Evolutionary conservation across 1,140 invertebrate species (phyloP).

Genomic region (Rhyacophila brunnea): DNA sequence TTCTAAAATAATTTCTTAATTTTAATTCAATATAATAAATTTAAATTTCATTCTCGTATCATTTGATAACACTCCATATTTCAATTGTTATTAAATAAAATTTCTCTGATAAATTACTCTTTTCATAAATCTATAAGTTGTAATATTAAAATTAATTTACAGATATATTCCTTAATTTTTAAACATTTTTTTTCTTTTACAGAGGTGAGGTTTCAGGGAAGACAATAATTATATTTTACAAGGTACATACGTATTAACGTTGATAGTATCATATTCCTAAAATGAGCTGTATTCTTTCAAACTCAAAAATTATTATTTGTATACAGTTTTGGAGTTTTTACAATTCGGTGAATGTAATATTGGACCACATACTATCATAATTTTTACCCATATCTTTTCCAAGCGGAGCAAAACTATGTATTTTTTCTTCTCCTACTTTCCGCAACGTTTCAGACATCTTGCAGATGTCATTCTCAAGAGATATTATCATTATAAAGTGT

Average conservation of each 20-base stretch:
- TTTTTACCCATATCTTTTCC: no score
- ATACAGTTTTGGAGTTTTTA: background rate
- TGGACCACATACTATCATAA: no score
- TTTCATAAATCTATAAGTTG: background rate
- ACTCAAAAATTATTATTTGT: background rate
- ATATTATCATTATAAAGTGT: no score
- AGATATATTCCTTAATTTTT: constrained; percentile 1
- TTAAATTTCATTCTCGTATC: background rate
- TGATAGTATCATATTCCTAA: no score
- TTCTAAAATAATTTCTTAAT: background rate
- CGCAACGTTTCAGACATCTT: no score
- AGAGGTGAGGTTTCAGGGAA: constrained; percentile 24
- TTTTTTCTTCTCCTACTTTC: no score
- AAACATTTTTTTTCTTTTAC: constrained; percentile 17
- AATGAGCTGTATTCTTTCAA: no score
- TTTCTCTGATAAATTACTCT: constrained; percentile 1
- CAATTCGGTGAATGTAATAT: background rate
- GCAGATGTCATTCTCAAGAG: no score
- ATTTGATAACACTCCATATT: constrained; percentile 12
- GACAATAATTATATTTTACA: constrained; percentile 19
- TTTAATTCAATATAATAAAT: constrained; percentile 1
- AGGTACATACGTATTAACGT: constrained; percentile 8
- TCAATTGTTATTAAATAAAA: constrained; percentile 1
- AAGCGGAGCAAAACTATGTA: no score
- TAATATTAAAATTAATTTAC: constrained; percentile 1